These are phyloP conservation scores for Perithous albicinctus DNA, from an alignment of 2,888 invertebrate genomes.

Conservation along the genomic window DNA sequence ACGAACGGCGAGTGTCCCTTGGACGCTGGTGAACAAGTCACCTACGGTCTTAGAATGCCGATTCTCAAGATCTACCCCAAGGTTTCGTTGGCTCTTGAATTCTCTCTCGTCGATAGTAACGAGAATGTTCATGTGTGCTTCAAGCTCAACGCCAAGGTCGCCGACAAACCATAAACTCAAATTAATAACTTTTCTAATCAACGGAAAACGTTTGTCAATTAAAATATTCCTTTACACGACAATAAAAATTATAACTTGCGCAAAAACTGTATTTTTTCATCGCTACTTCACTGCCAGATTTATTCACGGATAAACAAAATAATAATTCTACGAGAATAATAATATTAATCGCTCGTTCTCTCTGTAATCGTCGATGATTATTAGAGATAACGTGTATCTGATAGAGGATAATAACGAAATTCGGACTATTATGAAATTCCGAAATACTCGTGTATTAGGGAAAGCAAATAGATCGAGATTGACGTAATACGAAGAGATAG, in stretches of 20 bases:
- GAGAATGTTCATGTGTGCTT: conserved; percentile 75
- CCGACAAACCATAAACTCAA: conserved; percentile 34
- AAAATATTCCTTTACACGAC: background rate
- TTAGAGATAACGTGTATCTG: no score
- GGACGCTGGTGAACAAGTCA: conserved; percentile 75
- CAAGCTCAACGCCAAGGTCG: conserved; percentile 72
- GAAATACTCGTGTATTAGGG: no score
- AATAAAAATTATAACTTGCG: background rate
- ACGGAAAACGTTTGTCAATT: background rate
- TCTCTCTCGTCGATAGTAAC: conserved; percentile 74
- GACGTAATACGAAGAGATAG: background rate
- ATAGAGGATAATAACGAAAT: no score
- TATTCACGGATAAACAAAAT: no score
- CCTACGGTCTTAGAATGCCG: conserved; percentile 79
- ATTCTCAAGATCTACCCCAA: conserved; percentile 74
- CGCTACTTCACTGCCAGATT: background rate
- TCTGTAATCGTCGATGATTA: no score
- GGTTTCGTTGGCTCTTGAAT: conserved; percentile 72
- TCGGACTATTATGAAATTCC: no score
- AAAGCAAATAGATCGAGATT: background rate
- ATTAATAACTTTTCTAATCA: background rate
- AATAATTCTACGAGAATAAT: no score
- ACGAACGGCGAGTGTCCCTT: conserved; percentile 78
- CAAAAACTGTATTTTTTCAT: background rate
- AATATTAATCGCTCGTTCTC: no score